phyloP scores from a whole-genome alignment of 2,888 invertebrate species.

The Ametastegia equiseti region DNA sequence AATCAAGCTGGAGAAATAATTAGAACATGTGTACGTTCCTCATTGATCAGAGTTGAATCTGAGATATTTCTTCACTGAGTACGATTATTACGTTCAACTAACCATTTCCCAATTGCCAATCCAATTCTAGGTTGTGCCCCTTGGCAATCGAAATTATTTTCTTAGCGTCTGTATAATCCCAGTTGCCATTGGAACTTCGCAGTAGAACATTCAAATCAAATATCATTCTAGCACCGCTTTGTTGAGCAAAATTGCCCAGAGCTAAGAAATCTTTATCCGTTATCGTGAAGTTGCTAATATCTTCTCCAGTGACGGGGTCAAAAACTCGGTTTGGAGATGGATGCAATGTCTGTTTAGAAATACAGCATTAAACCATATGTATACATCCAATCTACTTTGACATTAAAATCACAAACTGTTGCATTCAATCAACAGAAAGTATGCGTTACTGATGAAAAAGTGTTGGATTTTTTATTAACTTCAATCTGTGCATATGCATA shows the following conservation, averaged over 20 bases:
- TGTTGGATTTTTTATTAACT: too few species aligned
- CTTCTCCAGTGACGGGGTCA: constrained; percentile 56
- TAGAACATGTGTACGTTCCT: too few species aligned
- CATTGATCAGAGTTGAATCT: too few species aligned
- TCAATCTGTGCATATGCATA: background rate
- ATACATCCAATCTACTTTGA: background rate
- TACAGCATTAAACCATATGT: background rate
- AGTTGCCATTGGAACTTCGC: constrained; percentile 78
- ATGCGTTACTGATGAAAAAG: too few species aligned
- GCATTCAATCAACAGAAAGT: background rate
- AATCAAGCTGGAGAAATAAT: background rate
- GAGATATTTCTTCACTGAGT: too few species aligned
- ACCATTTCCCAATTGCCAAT: constrained; percentile 86
- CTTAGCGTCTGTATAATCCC: constrained; percentile 84
- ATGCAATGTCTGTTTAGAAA: background rate
- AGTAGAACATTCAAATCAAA: constrained; percentile 85
- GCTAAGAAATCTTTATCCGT: constrained; percentile 79
- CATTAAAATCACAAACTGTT: background rate
- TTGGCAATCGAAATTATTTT: constrained; percentile 82
- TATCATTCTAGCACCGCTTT: constrained; percentile 80
- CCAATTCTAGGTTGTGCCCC: constrained; percentile 77
- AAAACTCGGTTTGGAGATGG: constrained; percentile 1
- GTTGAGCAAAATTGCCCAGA: constrained; percentile 80
- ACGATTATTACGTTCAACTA: constrained; percentile 51
- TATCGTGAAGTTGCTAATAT: constrained; percentile 76